Percentiles rank a stretch among this genome's conserved stretches.
Conservation (phyloP, 1,140 invertebrate species). For the Aphelenchoides besseyi region DNA sequence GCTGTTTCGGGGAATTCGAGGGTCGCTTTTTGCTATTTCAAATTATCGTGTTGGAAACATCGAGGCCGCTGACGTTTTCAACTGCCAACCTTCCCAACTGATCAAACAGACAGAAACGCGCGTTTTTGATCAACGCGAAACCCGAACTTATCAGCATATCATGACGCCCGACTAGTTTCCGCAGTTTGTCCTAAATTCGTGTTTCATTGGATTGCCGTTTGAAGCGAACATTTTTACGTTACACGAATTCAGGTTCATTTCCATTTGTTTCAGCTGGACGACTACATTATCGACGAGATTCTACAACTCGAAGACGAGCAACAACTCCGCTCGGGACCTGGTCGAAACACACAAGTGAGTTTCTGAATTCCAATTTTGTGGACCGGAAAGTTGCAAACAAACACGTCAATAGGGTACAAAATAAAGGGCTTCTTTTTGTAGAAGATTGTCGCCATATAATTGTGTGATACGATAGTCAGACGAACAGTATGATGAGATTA, state of each 20-base stretch:
- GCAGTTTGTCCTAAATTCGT: background rate
- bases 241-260: slow-evolving; percentile 4
- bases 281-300: slow-evolving; percentile 60
- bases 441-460: no score
- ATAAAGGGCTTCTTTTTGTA: no score
- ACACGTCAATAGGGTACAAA: no score
- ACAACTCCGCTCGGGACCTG: background rate
- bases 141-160: slow-evolving; percentile 5
- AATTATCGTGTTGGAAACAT: no score
- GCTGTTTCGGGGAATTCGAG: no score
- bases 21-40: no score
- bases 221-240: slow-evolving; percentile 12
- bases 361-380: no score
- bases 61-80: slow-evolving; percentile 7
- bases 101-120: background rate
- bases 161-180: background rate
- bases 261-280: slow-evolving; percentile 49
- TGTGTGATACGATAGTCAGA: no score
- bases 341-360: slow-evolving; percentile 12
- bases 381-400: no score
- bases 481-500: slow-evolving; percentile 19
- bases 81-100: background rate
- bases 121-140: slow-evolving; percentile 16
- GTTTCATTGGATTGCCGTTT: background rate
- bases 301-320: slow-evolving; percentile 57